Evolutionary conservation across 2,888 invertebrate species (phyloP).

Genomic region (Cheilosia impressa): DNA sequence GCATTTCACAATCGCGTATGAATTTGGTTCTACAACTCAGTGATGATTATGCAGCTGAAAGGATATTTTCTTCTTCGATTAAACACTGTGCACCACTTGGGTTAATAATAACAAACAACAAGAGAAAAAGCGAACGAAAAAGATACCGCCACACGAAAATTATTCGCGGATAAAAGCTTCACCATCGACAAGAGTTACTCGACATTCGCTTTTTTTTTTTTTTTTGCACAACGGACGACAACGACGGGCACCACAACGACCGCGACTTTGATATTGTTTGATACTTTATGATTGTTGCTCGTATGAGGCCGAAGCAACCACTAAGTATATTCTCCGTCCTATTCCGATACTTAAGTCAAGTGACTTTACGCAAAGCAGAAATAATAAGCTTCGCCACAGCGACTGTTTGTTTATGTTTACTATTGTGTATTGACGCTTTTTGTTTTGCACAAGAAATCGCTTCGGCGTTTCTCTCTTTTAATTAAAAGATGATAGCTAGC

Average conservation of each 20-base stretch:
- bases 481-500: constrained; percentile 24
- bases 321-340: constrained; percentile 64
- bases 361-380: constrained; percentile 54
- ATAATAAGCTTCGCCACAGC: constrained; percentile 55
- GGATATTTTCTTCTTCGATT: constrained; percentile 11
- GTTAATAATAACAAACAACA: constrained; percentile 31
- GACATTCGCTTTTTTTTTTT: constrained; percentile 8
- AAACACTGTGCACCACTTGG: constrained; percentile 17
- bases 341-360: constrained; percentile 70
- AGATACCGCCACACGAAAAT: constrained; percentile 14
- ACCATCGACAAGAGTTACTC: constrained; percentile 26
- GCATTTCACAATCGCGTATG: constrained; percentile 52
- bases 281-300: constrained; percentile 52
- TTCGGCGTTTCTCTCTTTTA: constrained; percentile 23
- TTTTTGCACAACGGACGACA: constrained; percentile 12
- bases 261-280: background rate
- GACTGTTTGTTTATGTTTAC: constrained; percentile 73
- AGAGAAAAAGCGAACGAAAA: constrained; percentile 4
- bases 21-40: constrained; percentile 2
- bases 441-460: constrained; percentile 39
- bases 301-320: constrained; percentile 69
- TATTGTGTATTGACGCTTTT: constrained; percentile 43
- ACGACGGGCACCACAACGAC: constrained; percentile 21
- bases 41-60: constrained; percentile 3
- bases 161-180: constrained; percentile 43